Percentiles rank a stretch among this genome's conserved stretches.
These are phyloP conservation scores for Macrotus californicus DNA, from an alignment of 2,113 vertebrate genomes.

Conservation along the genomic window DNA sequence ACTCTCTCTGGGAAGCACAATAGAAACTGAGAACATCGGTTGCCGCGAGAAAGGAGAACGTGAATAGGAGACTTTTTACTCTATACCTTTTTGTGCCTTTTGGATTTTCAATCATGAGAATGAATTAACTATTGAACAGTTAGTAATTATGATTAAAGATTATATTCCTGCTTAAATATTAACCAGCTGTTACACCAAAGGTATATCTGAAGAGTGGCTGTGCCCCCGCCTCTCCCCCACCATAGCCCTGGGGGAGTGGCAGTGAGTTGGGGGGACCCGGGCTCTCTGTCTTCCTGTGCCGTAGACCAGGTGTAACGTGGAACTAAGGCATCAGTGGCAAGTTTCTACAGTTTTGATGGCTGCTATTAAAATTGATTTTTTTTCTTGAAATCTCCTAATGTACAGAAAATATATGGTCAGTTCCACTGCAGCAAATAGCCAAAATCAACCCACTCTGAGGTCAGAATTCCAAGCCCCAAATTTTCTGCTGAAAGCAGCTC, in stretches of 20 bases:
- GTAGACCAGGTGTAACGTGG: background rate
- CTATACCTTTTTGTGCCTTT: background rate
- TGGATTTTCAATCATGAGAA: background rate
- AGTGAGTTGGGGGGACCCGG: background rate
- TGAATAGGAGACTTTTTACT: background rate
- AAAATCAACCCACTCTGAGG: background rate
- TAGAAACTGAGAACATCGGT: background rate
- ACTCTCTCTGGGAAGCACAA: background rate
- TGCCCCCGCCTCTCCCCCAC: fast-evolving
- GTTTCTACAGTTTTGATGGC: background rate
- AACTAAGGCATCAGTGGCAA: background rate
- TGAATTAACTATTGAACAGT: background rate
- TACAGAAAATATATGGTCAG: slow-evolving; percentile 1
- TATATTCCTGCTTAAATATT: background rate
- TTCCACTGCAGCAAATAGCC: background rate
- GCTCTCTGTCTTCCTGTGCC: background rate
- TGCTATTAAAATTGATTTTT: slow-evolving; percentile 48
- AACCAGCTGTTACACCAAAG: background rate
- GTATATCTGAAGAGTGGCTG: background rate
- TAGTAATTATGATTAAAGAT: background rate
- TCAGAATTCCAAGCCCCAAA: background rate
- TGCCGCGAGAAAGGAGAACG: background rate
- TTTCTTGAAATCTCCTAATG: slow-evolving; percentile 34
- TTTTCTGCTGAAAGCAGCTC: background rate
- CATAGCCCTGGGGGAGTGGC: background rate